Base-by-base conservation (phyloP, 1,140 invertebrate species). In the Drosophila pachea region DNA sequence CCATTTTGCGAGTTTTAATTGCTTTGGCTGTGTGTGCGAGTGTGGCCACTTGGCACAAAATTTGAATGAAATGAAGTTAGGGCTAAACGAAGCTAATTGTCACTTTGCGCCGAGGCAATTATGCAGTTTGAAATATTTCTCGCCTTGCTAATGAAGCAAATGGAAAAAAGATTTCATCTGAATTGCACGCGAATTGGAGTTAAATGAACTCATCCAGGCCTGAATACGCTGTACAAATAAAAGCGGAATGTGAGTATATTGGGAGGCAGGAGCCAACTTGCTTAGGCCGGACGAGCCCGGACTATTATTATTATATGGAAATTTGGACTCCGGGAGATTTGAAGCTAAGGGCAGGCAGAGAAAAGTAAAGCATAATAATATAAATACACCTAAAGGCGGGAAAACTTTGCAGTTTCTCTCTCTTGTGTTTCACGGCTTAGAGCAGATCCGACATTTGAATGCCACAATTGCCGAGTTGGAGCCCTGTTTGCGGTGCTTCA, bases 121-220 rank as follows among this genome's bases (percentile, higher is more conserved):
- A 59, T 64, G 71, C 35, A 45, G 14, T 29, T 38, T 12, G 14
- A 63, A 62, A 42, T 67, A 48, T 55, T 43, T 32, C 49, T 45
- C 49, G 48, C 49, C 36, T 47, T 47, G 63, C 61, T 79, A 84
- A 84, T 76, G 79, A 83, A 74, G 14, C 72, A 84, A 73, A 79
- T 84, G 70, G 65, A 58, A 70, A 79, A 76, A 66, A 56, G 79
- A 76, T 76, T 83, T 66, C 61, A 73, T 50, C 66, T 49, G 73
- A 84, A 84, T 83, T 83, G 83, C 65, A 76, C 63, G 64, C 49
- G 76, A 65, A 84, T 84, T 83, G 74, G 76, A 84, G 79, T 83
- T 84, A 84, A 83, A 83, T 84, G 79, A 84, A 79, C 62, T 84
- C 79, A 65, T 73, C 61, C 59, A n/a, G n/a, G n/a, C n/a, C 49